Conservation (phyloP, 2,113 vertebrate genomes). For the Pachypanchax playfairii region DNA sequence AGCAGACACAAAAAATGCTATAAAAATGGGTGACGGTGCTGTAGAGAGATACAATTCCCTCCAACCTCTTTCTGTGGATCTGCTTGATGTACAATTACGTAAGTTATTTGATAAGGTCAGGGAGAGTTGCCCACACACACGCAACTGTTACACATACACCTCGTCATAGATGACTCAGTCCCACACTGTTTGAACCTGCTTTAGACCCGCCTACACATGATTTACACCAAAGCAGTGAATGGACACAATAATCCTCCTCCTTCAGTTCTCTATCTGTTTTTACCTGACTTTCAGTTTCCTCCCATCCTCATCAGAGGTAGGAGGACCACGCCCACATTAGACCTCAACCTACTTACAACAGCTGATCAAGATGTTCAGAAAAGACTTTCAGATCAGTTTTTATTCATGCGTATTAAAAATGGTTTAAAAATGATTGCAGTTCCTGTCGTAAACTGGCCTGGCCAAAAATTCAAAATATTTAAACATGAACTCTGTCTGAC, state of each 20-base stretch:
- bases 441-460: no score
- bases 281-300: not conserved
- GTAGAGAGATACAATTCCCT: slow-evolving; percentile 2
- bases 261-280: slow-evolving; percentile 1
- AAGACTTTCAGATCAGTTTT: no score
- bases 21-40: no score
- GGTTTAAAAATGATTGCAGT: no score
- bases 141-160: slow-evolving; percentile 19
- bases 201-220: slow-evolving; percentile 51
- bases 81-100: slow-evolving; percentile 13
- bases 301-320: not conserved
- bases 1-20: not conserved
- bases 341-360: not conserved
- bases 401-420: no score
- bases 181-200: slow-evolving; percentile 45
- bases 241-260: slow-evolving; percentile 24
- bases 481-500: no score
- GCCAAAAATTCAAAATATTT: no score
- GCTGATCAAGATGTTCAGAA: not conserved
- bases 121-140: slow-evolving; percentile 12
- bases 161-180: slow-evolving; percentile 63
- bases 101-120: slow-evolving; percentile 30
- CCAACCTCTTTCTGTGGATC: slow-evolving; percentile 11
- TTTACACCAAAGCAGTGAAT: slow-evolving; percentile 44
- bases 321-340: not conserved